phyloP scores from a whole-genome alignment of 2,797 vertebrate species.

The Danio aesculapii region DNA sequence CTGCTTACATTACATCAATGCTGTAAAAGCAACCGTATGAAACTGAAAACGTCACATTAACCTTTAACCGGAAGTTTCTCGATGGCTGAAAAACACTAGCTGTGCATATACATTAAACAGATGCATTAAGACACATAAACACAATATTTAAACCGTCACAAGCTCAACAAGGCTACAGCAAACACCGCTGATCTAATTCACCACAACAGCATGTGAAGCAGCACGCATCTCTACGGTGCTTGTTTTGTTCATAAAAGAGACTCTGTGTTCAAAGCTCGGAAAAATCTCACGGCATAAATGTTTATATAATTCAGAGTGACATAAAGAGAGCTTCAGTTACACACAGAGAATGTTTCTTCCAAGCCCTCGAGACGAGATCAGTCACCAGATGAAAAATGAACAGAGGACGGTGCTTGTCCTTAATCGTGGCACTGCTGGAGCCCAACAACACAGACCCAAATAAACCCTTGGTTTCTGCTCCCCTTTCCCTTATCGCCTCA shows the following conservation, averaged over 20 bases:
- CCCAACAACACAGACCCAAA: slow-evolving; percentile 63
- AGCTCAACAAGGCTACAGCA: not conserved
- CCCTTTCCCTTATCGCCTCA: slow-evolving; percentile 69
- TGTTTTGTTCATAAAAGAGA: slow-evolving; percentile 23
- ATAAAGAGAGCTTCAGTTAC: slow-evolving; percentile 57
- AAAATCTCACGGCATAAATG: slow-evolving; percentile 65
- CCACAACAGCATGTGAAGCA: not conserved
- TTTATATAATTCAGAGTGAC: slow-evolving; percentile 65
- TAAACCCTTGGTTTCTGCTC: slow-evolving; percentile 64
- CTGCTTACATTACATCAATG: too few relatives aligned
- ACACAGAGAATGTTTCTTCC: slow-evolving; percentile 58
- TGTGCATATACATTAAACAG: too few relatives aligned
- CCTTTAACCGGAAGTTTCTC: too few relatives aligned
- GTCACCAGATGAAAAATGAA: slow-evolving; percentile 61
- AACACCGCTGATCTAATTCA: not conserved
- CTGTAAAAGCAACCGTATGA: too few relatives aligned
- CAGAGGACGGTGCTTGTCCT: slow-evolving; percentile 63
- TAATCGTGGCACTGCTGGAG: slow-evolving; percentile 62
- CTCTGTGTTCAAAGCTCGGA: slow-evolving; percentile 47
- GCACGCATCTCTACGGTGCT: not conserved
- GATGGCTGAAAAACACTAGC: too few relatives aligned
- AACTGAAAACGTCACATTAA: too few relatives aligned
- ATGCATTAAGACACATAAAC: too few relatives aligned
- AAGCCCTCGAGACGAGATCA: slow-evolving; percentile 57
- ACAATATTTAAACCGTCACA: not conserved